Evolutionary conservation across 2,888 invertebrate species (phyloP).

Genomic region (Eretmocerus hayati): DNA sequence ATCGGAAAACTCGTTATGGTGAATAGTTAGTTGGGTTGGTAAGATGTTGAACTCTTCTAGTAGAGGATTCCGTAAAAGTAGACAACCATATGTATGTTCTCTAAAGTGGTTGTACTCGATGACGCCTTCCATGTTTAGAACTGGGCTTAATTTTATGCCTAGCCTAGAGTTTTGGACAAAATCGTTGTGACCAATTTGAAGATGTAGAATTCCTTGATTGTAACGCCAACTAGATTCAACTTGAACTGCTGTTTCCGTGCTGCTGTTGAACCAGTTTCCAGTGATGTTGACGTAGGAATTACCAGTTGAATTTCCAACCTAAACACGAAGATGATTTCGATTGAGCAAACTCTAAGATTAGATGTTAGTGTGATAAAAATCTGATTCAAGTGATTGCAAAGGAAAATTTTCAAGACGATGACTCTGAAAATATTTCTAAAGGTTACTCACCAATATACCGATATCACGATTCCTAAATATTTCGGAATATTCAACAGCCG

Average conservation of each 20-base stretch:
- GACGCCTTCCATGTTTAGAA: conserved; percentile 67
- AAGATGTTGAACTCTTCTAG: conserved; percentile 74
- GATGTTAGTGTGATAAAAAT: too few relatives aligned
- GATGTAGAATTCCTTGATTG: conserved; percentile 50
- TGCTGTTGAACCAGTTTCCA: conserved; percentile 79
- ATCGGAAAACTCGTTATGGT: conserved; percentile 82
- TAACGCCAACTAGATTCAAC: conserved; percentile 80
- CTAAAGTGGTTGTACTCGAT: conserved; percentile 87
- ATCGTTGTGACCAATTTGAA: conserved; percentile 81
- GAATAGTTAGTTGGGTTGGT: conserved; percentile 64
- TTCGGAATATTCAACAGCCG: conserved; percentile 77
- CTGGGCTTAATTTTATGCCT: conserved; percentile 72
- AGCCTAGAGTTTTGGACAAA: conserved; percentile 72
- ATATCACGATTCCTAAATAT: conserved; percentile 81
- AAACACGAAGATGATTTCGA: not conserved
- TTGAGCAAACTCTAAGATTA: too few relatives aligned
- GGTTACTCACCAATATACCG: conserved; percentile 64
- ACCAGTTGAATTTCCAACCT: conserved; percentile 87
- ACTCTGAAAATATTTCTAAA: too few relatives aligned
- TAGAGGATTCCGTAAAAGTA: conserved; percentile 75
- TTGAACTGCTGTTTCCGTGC: conserved; percentile 73
- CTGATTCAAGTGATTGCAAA: too few relatives aligned
- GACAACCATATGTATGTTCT: conserved; percentile 72
- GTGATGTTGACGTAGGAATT: conserved; percentile 83
- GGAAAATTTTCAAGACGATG: too few relatives aligned